These are phyloP conservation scores for Xiphophorus birchmanni DNA, from an alignment of 2,797 vertebrate species.

Conservation along the genomic window DNA sequence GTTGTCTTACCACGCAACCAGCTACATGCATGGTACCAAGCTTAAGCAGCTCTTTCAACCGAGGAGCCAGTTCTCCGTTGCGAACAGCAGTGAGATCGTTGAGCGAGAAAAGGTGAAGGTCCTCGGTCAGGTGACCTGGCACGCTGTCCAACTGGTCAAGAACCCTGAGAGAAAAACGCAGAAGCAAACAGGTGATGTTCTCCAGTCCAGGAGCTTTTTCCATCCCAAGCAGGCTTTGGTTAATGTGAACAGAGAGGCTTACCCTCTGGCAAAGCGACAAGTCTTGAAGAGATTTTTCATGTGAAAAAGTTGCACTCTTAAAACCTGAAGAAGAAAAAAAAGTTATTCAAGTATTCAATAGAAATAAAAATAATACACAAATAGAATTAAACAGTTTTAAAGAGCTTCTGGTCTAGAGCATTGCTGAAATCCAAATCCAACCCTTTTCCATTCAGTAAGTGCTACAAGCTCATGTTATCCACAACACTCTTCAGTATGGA, in stretches of 20 bases:
- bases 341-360: background rate
- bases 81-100: slow-evolving; percentile 88
- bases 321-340: slow-evolving; percentile 77
- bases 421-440: background rate
- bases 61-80: slow-evolving; percentile 87
- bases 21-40: slow-evolving; percentile 86
- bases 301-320: slow-evolving; percentile 92
- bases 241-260: slow-evolving; percentile 56
- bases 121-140: slow-evolving; percentile 93
- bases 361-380: background rate
- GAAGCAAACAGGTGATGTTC: background rate
- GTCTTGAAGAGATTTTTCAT: slow-evolving; percentile 99
- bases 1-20: slow-evolving; percentile 80
- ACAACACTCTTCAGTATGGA: background rate
- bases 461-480: background rate
- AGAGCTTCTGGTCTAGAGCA: too few relatives aligned
- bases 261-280: slow-evolving; percentile 93
- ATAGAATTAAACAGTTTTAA: background rate
- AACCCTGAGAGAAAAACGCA: slow-evolving; percentile 73
- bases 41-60: slow-evolving; percentile 87
- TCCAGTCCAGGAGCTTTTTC: background rate
- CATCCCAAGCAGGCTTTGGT: background rate
- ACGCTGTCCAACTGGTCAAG: slow-evolving; percentile 89
- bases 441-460: background rate
- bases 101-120: slow-evolving; percentile 95